Base-by-base conservation (phyloP, 2,888 invertebrate species). In the Cheilosia vulpina region DNA sequence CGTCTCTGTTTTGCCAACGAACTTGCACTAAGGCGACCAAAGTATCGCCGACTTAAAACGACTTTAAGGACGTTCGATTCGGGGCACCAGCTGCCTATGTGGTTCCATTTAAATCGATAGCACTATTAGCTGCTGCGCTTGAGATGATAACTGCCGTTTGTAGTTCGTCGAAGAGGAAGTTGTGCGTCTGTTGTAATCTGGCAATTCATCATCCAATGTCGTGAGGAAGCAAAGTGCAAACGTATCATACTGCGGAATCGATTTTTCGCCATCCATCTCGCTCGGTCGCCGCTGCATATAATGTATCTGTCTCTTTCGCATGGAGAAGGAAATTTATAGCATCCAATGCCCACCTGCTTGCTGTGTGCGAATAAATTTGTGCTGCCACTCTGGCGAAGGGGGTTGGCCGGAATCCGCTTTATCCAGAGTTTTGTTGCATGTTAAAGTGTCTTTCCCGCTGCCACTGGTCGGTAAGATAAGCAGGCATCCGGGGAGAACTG, bases 401-500 rank as follows among this genome's bases (percentile, higher is more conserved):
- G 11, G 17, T 38, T 41, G 65, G 68, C 60, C 57, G 15, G 65
- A 69, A 65, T 19, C 41, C 76, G 62, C 55, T 72, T 80, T 81
- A 71, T 81, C 55, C 68, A 63, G 81, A 81, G 81, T 81, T 81
- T 81, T 81, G 85, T 85, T 85, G 85, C 85, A 85, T 85, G 85
- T 77, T 85, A 76, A 81, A 85, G 85, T 81, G 81, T 77, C 81
- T 76, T 77, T 81, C 63, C 65, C 69, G 45, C 50, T 63, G 79
- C 73, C 68, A 79, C 72, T 73, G 79, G 52, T 82, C 27, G 66
- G 24, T 57, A 68, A 73, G 83, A 83, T 83, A 75, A 87, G 82
- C 85, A 73, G 76, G 62, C 76, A 80, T 84, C 87, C 82, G 87
- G 78, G 73, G 82, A 87, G 87, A 84, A 84, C 89, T 89, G 88